These are phyloP conservation scores for Heliothis subflexa DNA, from an alignment of 1,140 invertebrate species.

Conservation along the genomic window DNA sequence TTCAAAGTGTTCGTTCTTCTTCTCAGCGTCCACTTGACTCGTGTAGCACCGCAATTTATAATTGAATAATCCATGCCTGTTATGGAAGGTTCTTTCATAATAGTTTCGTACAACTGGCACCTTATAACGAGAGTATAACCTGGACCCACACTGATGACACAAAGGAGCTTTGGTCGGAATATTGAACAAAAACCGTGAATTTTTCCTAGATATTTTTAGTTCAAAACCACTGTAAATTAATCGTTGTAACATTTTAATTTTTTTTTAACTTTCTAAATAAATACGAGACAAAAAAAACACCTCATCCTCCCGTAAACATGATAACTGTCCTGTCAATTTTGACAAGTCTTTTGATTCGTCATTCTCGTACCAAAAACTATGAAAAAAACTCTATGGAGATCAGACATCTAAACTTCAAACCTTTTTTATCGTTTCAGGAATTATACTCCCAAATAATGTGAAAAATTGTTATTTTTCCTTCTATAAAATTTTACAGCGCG, in stretches of 20 bases:
- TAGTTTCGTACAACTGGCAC: slow-evolving; percentile 70
- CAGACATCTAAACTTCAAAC: no score
- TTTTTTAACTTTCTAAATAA: slow-evolving; percentile 64
- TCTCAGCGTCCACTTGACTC: slow-evolving; percentile 76
- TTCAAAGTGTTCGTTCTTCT: slow-evolving; percentile 66
- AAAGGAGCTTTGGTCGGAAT: slow-evolving; percentile 59
- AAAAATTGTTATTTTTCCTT: no score
- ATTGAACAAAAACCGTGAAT: slow-evolving; percentile 67
- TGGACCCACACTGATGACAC: slow-evolving; percentile 76
- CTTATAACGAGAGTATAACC: slow-evolving; percentile 77
- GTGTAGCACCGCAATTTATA: slow-evolving; percentile 68
- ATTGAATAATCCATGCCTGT: slow-evolving; percentile 62
- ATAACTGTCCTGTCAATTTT: slow-evolving; percentile 44
- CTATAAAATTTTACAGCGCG: no score
- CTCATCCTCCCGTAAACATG: slow-evolving; percentile 42
- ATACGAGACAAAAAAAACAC: slow-evolving; percentile 59
- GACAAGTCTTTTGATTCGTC: slow-evolving; percentile 4
- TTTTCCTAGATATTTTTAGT: slow-evolving; percentile 70
- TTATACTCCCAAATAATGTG: no score
- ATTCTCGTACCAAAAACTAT: background rate
- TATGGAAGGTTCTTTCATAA: slow-evolving; percentile 70
- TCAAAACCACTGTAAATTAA: slow-evolving; percentile 70
- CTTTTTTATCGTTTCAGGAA: no score
- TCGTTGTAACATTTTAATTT: slow-evolving; percentile 76
- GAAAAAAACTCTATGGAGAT: background rate